A percentile compares a stretch with the other conserved stretches of the same genome.
Conservation (phyloP, 2,888 invertebrate genomes). For the Brachylomia viminalis region DNA sequence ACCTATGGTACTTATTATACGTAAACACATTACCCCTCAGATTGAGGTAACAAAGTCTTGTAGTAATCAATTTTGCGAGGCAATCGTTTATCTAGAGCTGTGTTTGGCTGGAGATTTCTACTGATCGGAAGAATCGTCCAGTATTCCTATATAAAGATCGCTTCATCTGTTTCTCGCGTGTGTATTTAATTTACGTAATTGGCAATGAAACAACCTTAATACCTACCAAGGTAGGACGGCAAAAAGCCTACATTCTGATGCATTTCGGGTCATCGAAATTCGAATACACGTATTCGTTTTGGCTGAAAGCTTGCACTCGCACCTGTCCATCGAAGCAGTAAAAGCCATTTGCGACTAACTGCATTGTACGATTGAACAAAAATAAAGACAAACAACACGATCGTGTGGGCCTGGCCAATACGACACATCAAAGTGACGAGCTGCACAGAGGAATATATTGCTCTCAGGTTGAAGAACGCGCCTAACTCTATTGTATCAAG, state of each 20-base stretch:
- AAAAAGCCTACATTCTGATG: slow-evolving; percentile 4
- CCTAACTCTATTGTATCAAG: background rate
- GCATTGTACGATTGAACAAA: slow-evolving; percentile 41
- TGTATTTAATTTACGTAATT: background rate
- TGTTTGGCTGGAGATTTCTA: too few relatives aligned
- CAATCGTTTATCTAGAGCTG: background rate
- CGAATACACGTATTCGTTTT: slow-evolving; percentile 44
- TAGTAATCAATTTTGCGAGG: slow-evolving; percentile 25
- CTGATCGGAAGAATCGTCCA: too few relatives aligned
- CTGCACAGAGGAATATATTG: slow-evolving; percentile 15
- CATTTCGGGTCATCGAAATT: slow-evolving; percentile 24
- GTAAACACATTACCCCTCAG: too few relatives aligned
- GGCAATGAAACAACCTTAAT: background rate
- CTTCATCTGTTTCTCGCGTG: background rate
- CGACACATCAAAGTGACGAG: slow-evolving; percentile 21
- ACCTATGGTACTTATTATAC: too few relatives aligned
- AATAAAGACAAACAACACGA: slow-evolving; percentile 39
- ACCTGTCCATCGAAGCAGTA: slow-evolving; percentile 40
- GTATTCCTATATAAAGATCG: background rate
- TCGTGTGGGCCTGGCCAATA: slow-evolving; percentile 9
- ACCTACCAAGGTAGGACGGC: too few relatives aligned
- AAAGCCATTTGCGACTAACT: slow-evolving; percentile 54
- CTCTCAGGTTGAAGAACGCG: slow-evolving; percentile 13
- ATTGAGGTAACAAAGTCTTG: background rate
- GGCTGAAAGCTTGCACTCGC: background rate